A percentile compares a stretch with the other conserved stretches of the same genome.
These are phyloP conservation scores for Diadumene lineata DNA, from an alignment of 92 coral and sea anemone genomes.

Conservation along the genomic window DNA sequence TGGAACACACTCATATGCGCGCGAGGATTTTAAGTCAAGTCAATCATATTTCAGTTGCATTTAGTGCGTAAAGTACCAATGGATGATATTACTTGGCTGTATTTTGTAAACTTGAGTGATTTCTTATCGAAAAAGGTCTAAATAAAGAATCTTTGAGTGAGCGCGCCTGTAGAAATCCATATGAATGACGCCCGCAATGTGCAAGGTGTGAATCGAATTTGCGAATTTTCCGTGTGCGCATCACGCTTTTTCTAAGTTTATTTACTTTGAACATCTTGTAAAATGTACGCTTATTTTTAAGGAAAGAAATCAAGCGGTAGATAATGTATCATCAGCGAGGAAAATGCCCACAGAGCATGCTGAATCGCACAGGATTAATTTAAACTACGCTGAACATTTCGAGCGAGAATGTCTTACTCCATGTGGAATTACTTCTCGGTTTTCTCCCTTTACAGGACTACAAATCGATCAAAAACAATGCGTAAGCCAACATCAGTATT, in stretches of 20 bases:
- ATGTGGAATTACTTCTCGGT: slow-evolving; percentile 16
- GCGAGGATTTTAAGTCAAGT: neutral
- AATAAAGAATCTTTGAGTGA: slow-evolving; percentile 1
- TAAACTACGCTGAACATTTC: neutral
- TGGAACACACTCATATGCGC: slow-evolving; percentile 14
- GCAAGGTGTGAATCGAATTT: slow-evolving; percentile 41
- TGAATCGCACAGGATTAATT: slow-evolving; percentile 23
- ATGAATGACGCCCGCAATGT: slow-evolving; percentile 31
- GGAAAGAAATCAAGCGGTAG: neutral
- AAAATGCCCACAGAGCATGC: slow-evolving; percentile 23
- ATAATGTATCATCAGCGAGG: neutral
- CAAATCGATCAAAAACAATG: slow-evolving; percentile 31
- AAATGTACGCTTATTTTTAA: neutral
- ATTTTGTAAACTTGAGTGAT: neutral
- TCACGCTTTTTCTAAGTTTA: neutral
- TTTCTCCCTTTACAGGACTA: neutral
- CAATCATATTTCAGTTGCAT: neutral
- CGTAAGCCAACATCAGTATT: slow-evolving; percentile 23
- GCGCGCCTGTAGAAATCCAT: slow-evolving; percentile 29
- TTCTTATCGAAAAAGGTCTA: neutral
- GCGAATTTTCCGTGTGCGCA: slow-evolving; percentile 20
- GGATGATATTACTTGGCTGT: neutral
- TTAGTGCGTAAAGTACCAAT: neutral
- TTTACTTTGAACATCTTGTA: neutral
- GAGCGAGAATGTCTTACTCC: slow-evolving; percentile 10